phyloP scores from a whole-genome alignment of 35 echinoderm and acorn worm genomes.

The Nesometra sesokonis region DNA sequence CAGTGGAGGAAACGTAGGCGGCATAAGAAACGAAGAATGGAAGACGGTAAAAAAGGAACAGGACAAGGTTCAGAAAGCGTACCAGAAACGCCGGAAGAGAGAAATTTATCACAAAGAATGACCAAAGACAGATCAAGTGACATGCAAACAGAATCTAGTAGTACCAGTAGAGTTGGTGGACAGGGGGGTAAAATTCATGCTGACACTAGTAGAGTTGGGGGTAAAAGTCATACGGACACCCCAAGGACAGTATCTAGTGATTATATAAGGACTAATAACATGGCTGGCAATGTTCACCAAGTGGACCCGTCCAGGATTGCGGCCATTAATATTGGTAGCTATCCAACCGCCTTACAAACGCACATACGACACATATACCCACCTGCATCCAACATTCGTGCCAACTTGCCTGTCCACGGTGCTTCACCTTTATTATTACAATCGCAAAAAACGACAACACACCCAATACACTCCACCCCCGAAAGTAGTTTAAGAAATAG shows the following conservation, averaged over 20 bases:
- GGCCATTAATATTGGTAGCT: background rate
- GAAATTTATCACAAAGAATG: background rate
- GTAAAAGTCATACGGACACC: background rate
- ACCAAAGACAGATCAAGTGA: background rate
- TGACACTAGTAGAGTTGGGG: background rate
- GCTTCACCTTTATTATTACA: background rate
- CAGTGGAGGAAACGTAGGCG: background rate
- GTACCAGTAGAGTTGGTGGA: background rate
- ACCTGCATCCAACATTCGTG: background rate
- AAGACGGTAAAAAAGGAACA: background rate
- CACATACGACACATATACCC: background rate
- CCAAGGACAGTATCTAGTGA: no score
- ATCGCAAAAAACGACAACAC: background rate
- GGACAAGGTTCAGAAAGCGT: background rate
- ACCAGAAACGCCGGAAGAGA: background rate
- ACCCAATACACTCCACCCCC: background rate
- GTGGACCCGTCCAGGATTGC: background rate
- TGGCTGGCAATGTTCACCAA: background rate
- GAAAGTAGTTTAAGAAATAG: background rate
- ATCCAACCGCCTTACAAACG: background rate
- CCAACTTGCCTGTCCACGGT: background rate
- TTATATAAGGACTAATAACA: background rate
- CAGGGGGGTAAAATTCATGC: background rate
- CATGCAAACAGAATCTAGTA: background rate
- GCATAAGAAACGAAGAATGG: background rate